Evolutionary conservation across 2,113 vertebrate species (phyloP).

Genomic region (Leptosomus discolor): DNA sequence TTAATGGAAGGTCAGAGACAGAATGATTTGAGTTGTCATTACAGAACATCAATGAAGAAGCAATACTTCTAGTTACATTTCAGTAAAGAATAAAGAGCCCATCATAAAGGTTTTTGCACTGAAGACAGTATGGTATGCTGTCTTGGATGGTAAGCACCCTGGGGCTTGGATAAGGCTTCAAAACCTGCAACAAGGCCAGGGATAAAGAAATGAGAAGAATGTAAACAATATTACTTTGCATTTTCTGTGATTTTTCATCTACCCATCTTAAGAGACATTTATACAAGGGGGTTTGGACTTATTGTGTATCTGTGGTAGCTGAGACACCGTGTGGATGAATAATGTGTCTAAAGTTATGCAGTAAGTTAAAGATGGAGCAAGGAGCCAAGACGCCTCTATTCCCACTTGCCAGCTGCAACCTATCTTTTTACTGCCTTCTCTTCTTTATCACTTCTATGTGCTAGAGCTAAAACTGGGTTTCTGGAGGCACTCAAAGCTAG

Average conservation of each 20-base stretch:
- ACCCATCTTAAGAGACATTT: background rate
- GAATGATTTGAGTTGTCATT: background rate
- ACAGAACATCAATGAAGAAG: background rate
- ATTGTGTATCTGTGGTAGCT: background rate
- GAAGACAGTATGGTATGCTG: fast-evolving
- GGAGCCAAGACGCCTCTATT: background rate
- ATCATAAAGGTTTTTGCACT: fast-evolving
- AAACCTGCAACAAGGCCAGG: background rate
- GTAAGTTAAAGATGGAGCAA: background rate
- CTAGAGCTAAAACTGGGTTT: slow-evolving; percentile 1
- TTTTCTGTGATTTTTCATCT: background rate
- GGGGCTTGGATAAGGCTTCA: background rate
- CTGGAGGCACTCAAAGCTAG: background rate
- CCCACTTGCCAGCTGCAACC: background rate
- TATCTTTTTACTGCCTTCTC: background rate
- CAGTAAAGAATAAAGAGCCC: background rate
- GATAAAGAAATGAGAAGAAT: background rate
- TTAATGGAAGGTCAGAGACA: background rate
- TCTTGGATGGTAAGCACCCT: background rate
- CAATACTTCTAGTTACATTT: background rate
- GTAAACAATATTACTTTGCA: background rate
- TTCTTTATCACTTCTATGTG: background rate
- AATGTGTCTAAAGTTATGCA: background rate
- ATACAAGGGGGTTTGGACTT: background rate
- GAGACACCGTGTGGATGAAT: fast-evolving